phyloP scores from a whole-genome alignment of 2,113 vertebrate genomes.

The Amphiprion ocellaris region DNA sequence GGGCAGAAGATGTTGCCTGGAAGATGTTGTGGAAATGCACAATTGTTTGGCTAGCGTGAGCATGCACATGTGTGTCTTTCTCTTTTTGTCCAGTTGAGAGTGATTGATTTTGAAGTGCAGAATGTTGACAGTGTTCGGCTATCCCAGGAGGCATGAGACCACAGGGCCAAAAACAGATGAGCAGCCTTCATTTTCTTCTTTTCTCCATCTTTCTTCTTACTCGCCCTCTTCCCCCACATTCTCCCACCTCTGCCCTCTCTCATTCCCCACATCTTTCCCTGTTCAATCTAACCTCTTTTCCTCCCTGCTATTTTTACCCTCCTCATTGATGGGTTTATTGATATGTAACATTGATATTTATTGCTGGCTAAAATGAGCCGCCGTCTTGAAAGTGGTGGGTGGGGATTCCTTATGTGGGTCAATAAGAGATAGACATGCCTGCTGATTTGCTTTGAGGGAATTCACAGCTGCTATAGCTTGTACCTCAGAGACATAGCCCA shows the following conservation, averaged over 20 bases:
- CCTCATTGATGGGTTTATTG: conserved; percentile 76
- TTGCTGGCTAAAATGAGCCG: conserved; percentile 76
- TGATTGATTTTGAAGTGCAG: conserved; percentile 82
- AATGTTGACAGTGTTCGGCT: conserved; percentile 75
- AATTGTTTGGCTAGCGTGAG: conserved; percentile 22
- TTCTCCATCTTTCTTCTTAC: conserved; percentile 24
- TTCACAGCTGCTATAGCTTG: conserved; percentile 65
- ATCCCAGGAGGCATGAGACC: conserved; percentile 78
- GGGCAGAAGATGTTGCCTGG: conserved; percentile 25
- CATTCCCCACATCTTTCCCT: conserved; percentile 47
- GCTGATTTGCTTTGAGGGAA: conserved; percentile 74
- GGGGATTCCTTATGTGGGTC: conserved; percentile 78
- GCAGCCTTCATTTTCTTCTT: conserved; percentile 60
- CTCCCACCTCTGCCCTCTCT: conserved; percentile 53
- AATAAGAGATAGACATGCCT: conserved; percentile 72
- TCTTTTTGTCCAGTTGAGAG: conserved; percentile 64
- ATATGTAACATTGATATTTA: conserved; percentile 83
- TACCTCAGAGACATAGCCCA: conserved; percentile 55
- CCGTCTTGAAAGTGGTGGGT: conserved; percentile 64
- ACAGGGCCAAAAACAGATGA: conserved; percentile 66
- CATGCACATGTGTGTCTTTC: conserved; percentile 40
- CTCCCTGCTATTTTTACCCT: conserved; percentile 54
- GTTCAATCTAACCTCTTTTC: conserved; percentile 60
- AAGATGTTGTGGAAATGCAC: conserved; percentile 35
- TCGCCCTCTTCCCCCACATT: neutral